Percentiles rank a stretch among this genome's conserved stretches.
Evolutionary conservation across 2,797 vertebrate species (phyloP).

Genomic region (Eulemur rubriventer): DNA sequence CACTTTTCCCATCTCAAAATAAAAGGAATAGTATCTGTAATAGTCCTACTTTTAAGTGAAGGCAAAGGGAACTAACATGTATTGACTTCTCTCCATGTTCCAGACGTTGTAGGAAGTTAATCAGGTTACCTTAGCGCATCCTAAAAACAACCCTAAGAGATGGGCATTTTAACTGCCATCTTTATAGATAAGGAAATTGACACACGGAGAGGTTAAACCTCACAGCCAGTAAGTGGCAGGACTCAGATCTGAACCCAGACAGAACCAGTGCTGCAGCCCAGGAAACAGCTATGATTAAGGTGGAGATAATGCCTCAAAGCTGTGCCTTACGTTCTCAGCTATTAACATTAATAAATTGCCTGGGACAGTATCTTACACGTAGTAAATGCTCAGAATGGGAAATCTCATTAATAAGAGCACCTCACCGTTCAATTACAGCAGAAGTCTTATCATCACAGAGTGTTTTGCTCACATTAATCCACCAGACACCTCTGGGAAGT

Average conservation of each 20-base stretch:
- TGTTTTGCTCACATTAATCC: not conserved
- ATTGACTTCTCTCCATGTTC: not conserved
- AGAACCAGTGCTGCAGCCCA: not conserved
- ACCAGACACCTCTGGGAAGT: constrained; percentile 20
- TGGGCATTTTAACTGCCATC: not conserved
- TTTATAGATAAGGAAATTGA: not conserved
- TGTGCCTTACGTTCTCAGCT: not conserved
- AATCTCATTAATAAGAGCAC: constrained; percentile 13
- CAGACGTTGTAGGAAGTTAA: not conserved
- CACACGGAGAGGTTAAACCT: not conserved
- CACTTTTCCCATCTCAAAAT: not conserved
- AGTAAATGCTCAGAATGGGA: constrained; percentile 21
- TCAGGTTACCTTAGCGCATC: not conserved
- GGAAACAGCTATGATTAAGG: constrained; percentile 5
- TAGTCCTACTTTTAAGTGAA: not conserved
- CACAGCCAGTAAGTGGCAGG: not conserved
- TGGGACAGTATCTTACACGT: not conserved
- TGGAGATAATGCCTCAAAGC: constrained; percentile 14
- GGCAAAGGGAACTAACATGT: not conserved
- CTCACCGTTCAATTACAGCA: not conserved
- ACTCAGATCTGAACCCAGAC: constrained; percentile 31
- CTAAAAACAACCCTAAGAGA: not conserved
- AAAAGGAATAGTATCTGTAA: not conserved
- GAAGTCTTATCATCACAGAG: not conserved
- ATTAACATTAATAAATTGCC: constrained; percentile 34